These are phyloP conservation scores for Caenorhabditis panamensis DNA, from an alignment of 2,888 invertebrate genomes.

Conservation along the genomic window DNA sequence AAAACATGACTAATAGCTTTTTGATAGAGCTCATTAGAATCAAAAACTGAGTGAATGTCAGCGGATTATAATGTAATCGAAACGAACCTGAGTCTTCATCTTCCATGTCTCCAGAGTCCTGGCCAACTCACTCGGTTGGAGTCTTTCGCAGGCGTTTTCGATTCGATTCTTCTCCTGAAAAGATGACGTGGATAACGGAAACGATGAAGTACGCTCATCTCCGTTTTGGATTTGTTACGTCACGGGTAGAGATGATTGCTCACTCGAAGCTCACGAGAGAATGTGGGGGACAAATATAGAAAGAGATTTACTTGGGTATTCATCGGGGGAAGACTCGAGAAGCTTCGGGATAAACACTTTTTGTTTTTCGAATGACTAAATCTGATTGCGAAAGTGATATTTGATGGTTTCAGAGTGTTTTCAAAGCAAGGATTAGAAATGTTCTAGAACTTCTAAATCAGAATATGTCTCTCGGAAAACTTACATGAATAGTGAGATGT, in stretches of 20 bases:
- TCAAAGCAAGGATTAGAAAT: neutral
- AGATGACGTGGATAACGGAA: neutral
- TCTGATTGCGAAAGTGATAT: neutral
- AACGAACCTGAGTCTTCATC: constrained; percentile 38
- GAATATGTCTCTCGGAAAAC: neutral
- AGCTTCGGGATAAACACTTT: neutral
- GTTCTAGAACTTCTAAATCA: neutral
- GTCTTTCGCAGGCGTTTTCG: constrained; percentile 61
- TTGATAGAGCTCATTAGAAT: too few species aligned
- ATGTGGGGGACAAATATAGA: neutral
- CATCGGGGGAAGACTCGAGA: neutral
- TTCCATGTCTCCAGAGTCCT: constrained; percentile 59
- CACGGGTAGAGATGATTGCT: too few species aligned
- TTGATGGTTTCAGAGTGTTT: neutral
- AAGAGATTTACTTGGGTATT: neutral
- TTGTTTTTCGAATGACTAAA: too few species aligned
- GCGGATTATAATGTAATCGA: too few species aligned
- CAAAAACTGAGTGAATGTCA: neutral
- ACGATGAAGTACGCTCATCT: neutral
- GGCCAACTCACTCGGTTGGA: constrained; percentile 58
- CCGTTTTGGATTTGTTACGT: neutral
- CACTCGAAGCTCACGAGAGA: too few species aligned
- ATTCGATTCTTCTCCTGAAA: constrained; percentile 59
- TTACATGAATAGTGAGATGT: constrained; percentile 34
- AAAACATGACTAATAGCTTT: constrained; percentile 2